Evolutionary conservation across 2,113 vertebrate species (phyloP), one percentile per base, ranked within the genome.

Genomic region (Bettongia penicillata): DNA sequence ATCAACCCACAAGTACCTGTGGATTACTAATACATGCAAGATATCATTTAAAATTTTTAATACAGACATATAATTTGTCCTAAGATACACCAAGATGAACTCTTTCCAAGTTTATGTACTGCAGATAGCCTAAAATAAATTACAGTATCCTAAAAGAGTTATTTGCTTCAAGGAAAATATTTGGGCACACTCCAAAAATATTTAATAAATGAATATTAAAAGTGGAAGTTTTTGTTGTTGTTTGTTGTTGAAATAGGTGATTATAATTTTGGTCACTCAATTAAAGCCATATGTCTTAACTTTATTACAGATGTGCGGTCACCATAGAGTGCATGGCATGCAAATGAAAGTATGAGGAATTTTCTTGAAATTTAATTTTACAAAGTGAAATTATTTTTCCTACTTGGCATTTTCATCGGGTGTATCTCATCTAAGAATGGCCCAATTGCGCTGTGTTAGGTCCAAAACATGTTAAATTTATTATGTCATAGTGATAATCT

Each of bases 141-240:
- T 95, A 93, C 91, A 94, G 23, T 95, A 26, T 47, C 37, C 53
- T 94, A 3, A 1, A 89, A 11, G 50, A 97, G 31, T 96, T 96
- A 97, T 96, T 93, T 98, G 51, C 22, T 92, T 8, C 89, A 96
- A 43, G 53, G 3, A 96, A 95, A 57, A 52, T 28, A 90, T 97
- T 97, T 97, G 92, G 97, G 96, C 0, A 24, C 93, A 89, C 57
- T 95, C 96, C 91, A 95, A 90, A 97, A 96, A 90, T 68, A 3
- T 93, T 97, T 92, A 95, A 95, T 96, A 96, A 94, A 96, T 96
- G 94, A 92, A 57, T 31, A 94, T 90, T 92, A 95, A 26, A n/a
- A 0, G n/a, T 97, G 51, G 0, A 3, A 96, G 90, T 52, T 52
- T 51, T 51, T 51, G 48, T 48, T 11, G 51, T 16, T 61, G 31